Evolutionary conservation across 2,888 invertebrate species (phyloP).

Genomic region (Nephrotoma guestfalica): DNA sequence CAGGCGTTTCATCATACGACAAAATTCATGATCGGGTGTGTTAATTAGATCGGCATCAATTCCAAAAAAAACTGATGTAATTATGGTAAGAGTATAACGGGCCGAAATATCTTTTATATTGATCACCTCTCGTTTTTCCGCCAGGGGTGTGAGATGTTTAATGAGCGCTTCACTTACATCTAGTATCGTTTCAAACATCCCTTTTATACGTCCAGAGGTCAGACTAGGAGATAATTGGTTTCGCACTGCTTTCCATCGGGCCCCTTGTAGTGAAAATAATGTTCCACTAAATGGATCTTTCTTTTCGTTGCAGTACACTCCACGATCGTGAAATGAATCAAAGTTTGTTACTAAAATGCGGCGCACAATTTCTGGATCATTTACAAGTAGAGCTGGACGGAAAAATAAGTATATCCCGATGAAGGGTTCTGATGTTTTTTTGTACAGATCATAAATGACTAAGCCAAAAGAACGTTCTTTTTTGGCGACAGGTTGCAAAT

Average conservation of each 20-base stretch:
- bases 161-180: constrained; percentile 39
- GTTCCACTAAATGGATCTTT: constrained; percentile 45
- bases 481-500: constrained; percentile 38
- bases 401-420: constrained; percentile 48
- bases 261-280: constrained; percentile 41
- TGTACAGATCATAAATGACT: constrained; percentile 43
- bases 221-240: constrained; percentile 49
- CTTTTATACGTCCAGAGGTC: constrained; percentile 49
- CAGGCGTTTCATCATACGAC: constrained; percentile 17
- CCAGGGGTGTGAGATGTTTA: constrained; percentile 26
- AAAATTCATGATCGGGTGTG: constrained; percentile 27
- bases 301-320: constrained; percentile 42
- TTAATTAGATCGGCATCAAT: constrained; percentile 30
- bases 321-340: constrained; percentile 48
- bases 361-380: constrained; percentile 47
- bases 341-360: constrained; percentile 46
- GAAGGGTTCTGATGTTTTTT: constrained; percentile 23
- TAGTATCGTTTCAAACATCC: constrained; percentile 44
- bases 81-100: constrained; percentile 31
- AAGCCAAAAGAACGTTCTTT: constrained; percentile 44
- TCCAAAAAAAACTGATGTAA: constrained; percentile 35
- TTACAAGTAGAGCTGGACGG: constrained; percentile 41
- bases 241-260: constrained; percentile 47
- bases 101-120: constrained; percentile 29
- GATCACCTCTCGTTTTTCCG: constrained; percentile 25